Evolutionary conservation across 2,888 invertebrate genomes (phyloP), one percentile per base, ranked within the genome.

Genomic region (Pyrrhia umbra): DNA sequence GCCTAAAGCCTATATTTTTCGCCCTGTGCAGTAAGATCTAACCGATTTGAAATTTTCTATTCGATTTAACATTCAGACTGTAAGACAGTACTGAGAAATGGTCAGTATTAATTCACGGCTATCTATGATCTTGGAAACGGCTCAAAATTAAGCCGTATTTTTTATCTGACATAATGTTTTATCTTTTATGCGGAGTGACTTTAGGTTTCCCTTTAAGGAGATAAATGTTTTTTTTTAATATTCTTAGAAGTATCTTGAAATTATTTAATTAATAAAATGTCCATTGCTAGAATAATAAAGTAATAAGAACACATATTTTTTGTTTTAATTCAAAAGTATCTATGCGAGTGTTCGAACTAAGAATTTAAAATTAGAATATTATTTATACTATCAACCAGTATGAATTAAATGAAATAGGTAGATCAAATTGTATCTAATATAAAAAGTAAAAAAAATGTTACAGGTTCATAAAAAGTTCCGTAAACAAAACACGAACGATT

Each of bases 81-180:
- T 59, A 61, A 42, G 50, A 70, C 63, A 52, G 6, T 54, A 34
- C 39, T 75, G 68, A 77, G 61, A 58, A 71, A 77, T 79, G 75
- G 62, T 56, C 63, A 67, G 76, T 67, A 79, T 75, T 79, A 70
- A 76, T 67, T 67, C 67, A 64, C 37, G 20, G 56, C 6, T 79
- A 79, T 77, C 79, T 77, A 52, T 51, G 63, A 76, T 79, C 79
- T 79, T 67, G 61, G 58, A 57, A 59, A 75, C 25, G 55, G 58
- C 51, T 56, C 61, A 60, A 67, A 64, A 71, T 67, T 54, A 70
- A 67, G 61, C n/a, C 52, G 62, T 51, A 59, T 59, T 66, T 66
- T 70, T 67, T 60, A 60, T 75, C 49, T 45, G 52, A 20, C 16
- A 6, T 15, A 43, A 34, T 37, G 13, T 49, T 75, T 45, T 68